Evolutionary conservation across 2,797 vertebrate genomes (phyloP), one percentile per base, ranked within the genome.

Genomic region (Coracias cyanogaster): DNA sequence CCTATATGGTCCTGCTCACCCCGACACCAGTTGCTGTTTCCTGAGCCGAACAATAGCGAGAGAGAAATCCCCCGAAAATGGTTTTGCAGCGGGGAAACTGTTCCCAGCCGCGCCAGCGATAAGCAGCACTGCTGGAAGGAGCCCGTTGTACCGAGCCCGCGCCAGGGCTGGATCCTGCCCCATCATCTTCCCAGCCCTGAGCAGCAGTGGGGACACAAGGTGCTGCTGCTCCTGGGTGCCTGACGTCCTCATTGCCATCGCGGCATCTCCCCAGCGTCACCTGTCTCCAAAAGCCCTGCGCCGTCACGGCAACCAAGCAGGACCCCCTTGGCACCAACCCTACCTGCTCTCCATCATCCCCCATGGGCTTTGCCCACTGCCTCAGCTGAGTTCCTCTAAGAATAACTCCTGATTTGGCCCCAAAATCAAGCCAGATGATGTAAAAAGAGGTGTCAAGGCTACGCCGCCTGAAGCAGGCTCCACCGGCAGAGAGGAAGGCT

Each of bases 31-130:
- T 33, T 54, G 48, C 76, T 3, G 13, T 24, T 97, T 97, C 96
- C 96, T 94, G 95, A 94, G 52, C 45, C 0, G 0, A 96, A 97
- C 96, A 97, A 97, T 97, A 91, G 95, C 11, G 0, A 88, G 64
- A 94, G 89, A 94, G 93, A 58, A 95, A 93, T 87, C 26, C 91
- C 86, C 87, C 1, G 18, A 87, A 95, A 94, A 46, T 21, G 65
- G 58, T 92, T 93, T 84, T 1, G 0, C 28, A 35, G 67, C 1
- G 35, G 82, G 86, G 69, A 88, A 82, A 46, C 15, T 2, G 21
- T 60, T 64, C 26, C 77, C 65, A 31, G 43, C 62, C 4, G 6
- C 0, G 3, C n/a, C 8, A 8, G 28, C 0, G 12, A 28, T 3
- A 25, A 54, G 66, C 41, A 54, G 26, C 1, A 7, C 65, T 4